These are phyloP conservation scores for Sylvia atricapilla DNA, from an alignment of 2,113 vertebrate genomes.

Conservation along the genomic window DNA sequence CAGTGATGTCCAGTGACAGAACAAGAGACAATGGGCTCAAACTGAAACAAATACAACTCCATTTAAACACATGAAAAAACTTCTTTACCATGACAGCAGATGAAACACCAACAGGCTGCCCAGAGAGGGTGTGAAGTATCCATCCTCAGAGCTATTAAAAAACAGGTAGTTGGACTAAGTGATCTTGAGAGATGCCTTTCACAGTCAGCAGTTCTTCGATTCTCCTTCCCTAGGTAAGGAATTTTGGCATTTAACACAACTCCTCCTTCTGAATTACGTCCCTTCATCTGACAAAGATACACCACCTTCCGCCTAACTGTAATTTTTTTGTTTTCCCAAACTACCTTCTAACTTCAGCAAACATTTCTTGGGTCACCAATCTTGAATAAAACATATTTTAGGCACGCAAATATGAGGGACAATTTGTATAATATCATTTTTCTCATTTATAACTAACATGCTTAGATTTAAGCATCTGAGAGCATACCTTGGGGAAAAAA, in stretches of 20 bases:
- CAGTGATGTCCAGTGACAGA: neutral
- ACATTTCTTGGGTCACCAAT: neutral
- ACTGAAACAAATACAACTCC: neutral
- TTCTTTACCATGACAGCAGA: neutral
- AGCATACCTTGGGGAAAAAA: neutral
- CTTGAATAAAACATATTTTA: neutral
- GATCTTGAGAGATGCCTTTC: neutral
- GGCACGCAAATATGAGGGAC: neutral
- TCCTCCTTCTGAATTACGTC: neutral
- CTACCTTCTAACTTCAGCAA: neutral
- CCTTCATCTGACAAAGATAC: neutral
- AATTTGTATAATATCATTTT: neutral
- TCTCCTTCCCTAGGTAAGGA: neutral
- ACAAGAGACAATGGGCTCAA: neutral
- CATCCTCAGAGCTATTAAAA: neutral
- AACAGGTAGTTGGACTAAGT: neutral
- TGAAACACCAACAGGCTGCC: neutral
- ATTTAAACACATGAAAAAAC: neutral
- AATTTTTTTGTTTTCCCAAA: neutral
- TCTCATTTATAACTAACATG: neutral
- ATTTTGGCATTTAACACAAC: neutral
- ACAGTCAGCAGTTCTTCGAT: neutral
- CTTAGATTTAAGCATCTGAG: neutral
- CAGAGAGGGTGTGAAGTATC: neutral
- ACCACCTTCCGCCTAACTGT: neutral